A percentile compares a stretch with the other conserved stretches of the same genome.
These are phyloP conservation scores for honey bee (Apis mellifera) DNA, from an alignment of 1,140 invertebrate genomes.

Conservation along the genomic window Amel_HAv3.1 CM009933.2:8085501-8086000, in stretches of 20 bases:
- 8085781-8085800: not conserved
- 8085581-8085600: conserved; percentile 20
- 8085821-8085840: not conserved
- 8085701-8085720: conserved; percentile 61
- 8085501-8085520: not conserved
- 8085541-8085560: not conserved
- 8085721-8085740: conserved; percentile 41
- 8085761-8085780: conserved; percentile 27
- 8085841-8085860: conserved; percentile 19
- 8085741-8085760: conserved; percentile 27
- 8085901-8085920: conserved; percentile 32
- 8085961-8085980: conserved; percentile 8
- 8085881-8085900: conserved; percentile 40
- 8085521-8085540: not conserved
- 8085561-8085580: conserved; percentile 12
- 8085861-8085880: conserved; percentile 51
- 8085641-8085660: conserved; percentile 63
- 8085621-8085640: conserved; percentile 59
- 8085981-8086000: conserved; percentile 7
- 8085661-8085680: conserved; percentile 65
- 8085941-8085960: not conserved
- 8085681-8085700: conserved; percentile 50
- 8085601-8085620: conserved; percentile 1
- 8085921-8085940: conserved; percentile 36
- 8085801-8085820: not conserved